Conservation (phyloP, 2,113 vertebrate genomes). For the Lichenostomus cassidix region DNA sequence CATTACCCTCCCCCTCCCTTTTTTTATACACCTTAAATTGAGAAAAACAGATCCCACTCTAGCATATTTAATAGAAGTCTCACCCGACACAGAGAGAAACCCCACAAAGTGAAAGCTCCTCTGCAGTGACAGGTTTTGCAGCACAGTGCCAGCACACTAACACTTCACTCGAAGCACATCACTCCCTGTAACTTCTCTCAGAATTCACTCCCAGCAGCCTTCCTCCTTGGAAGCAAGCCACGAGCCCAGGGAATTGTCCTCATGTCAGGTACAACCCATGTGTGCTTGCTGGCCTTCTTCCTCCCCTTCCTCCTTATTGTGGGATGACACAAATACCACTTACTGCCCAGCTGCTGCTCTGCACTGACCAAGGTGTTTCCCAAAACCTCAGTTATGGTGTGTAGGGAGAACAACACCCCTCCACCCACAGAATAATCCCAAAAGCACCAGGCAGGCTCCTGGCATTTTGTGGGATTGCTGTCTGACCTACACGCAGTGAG, state of each 20-base stretch:
- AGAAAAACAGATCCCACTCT: not conserved
- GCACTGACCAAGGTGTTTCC: not conserved
- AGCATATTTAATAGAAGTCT: not conserved
- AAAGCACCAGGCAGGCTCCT: not conserved
- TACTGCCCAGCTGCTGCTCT: not conserved
- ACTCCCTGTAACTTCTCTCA: not conserved
- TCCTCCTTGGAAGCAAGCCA: not conserved
- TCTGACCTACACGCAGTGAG: rapidly evolving
- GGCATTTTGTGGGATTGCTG: not conserved
- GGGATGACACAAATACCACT: not conserved
- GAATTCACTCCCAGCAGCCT: not conserved
- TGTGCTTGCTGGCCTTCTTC: not conserved
- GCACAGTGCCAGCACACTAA: not conserved
- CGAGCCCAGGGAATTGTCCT: not conserved
- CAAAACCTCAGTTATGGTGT: not conserved
- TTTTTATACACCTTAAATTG: not conserved
- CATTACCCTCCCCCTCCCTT: not conserved
- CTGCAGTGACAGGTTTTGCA: not conserved
- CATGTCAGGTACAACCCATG: not conserved
- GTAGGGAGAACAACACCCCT: not conserved
- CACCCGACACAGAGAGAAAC: not conserved
- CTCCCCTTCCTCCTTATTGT: not conserved
- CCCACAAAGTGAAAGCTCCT: not conserved
- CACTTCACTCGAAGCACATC: not conserved
- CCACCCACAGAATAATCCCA: not conserved